Evolutionary conservation across 2,113 vertebrate genomes (phyloP).

Genomic region (Edolisoma coerulescens): DNA sequence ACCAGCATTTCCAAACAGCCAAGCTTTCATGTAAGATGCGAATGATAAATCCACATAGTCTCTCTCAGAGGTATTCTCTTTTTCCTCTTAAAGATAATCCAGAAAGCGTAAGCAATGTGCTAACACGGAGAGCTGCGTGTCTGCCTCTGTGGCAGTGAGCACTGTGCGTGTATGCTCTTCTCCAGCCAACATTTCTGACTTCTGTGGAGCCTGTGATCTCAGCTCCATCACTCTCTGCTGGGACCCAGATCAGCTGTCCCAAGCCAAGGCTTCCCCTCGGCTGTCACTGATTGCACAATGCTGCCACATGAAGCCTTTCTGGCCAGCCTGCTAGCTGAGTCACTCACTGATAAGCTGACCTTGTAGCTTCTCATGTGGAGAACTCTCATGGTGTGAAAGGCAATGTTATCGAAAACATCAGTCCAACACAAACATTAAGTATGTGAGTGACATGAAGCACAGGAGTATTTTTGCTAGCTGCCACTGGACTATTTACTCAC

Average conservation of each 20-base stretch:
- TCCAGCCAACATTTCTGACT: background rate
- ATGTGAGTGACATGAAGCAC: background rate
- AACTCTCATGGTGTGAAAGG: background rate
- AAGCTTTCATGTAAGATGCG: background rate
- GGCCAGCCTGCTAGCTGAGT: background rate
- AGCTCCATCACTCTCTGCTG: background rate
- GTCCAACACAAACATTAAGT: conserved; percentile 8
- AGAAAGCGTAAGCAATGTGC: background rate
- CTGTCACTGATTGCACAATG: background rate
- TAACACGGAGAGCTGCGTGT: background rate
- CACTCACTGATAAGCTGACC: background rate
- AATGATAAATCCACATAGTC: background rate
- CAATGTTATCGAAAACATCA: fast-evolving
- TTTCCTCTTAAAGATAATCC: background rate
- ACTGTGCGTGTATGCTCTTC: fast-evolving
- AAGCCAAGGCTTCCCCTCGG: background rate
- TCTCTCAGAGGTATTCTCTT: background rate
- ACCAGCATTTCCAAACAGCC: background rate
- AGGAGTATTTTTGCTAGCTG: background rate
- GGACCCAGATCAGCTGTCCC: background rate
- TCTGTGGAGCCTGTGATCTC: background rate
- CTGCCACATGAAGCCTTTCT: background rate
- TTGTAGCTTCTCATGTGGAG: background rate
- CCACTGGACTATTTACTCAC: background rate
- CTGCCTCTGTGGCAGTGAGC: background rate